These are phyloP conservation scores for Pachliopta kotzebuea DNA, from an alignment of 2,888 invertebrate species.

Conservation along the genomic window DNA sequence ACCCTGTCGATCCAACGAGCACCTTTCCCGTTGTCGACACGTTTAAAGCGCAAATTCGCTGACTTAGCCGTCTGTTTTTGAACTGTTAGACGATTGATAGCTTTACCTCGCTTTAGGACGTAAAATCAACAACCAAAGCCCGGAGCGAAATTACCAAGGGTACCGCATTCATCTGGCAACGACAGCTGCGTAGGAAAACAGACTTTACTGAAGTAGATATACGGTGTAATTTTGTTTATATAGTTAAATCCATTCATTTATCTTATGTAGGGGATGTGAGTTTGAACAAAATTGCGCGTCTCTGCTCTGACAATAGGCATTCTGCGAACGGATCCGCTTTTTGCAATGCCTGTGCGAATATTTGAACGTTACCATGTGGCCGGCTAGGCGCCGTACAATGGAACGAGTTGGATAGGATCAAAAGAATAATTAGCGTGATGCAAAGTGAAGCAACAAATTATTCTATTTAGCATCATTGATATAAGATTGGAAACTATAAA, in stretches of 20 bases:
- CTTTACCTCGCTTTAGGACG: constrained; percentile 50
- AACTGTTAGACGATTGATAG: constrained; percentile 36
- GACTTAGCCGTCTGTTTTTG: constrained; percentile 32
- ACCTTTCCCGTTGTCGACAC: constrained; percentile 48
- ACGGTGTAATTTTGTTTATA: constrained; percentile 36
- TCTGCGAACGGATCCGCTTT: constrained; percentile 67
- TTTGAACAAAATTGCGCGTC: constrained; percentile 71
- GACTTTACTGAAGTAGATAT: fast-evolving
- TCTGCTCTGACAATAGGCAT: constrained; percentile 71
- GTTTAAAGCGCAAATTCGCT: constrained; percentile 52
- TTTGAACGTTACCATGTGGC: constrained; percentile 60
- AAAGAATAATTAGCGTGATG: constrained; percentile 23
- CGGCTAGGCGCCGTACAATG: constrained; percentile 42
- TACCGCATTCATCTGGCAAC: constrained; percentile 54
- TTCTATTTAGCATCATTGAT: not conserved
- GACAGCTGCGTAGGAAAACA: constrained; percentile 33
- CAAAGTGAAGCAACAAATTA: not conserved
- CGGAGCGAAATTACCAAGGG: constrained; percentile 68
- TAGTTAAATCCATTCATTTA: constrained; percentile 38
- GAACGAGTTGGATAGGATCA: constrained; percentile 36
- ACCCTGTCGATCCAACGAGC: constrained; percentile 48
- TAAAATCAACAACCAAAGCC: constrained; percentile 53
- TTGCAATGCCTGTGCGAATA: constrained; percentile 71
- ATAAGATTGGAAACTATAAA: not conserved
- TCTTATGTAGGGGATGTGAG: constrained; percentile 75